phyloP scores from a whole-genome alignment of 2,113 vertebrate genomes.

The Taxidea taxus region DNA sequence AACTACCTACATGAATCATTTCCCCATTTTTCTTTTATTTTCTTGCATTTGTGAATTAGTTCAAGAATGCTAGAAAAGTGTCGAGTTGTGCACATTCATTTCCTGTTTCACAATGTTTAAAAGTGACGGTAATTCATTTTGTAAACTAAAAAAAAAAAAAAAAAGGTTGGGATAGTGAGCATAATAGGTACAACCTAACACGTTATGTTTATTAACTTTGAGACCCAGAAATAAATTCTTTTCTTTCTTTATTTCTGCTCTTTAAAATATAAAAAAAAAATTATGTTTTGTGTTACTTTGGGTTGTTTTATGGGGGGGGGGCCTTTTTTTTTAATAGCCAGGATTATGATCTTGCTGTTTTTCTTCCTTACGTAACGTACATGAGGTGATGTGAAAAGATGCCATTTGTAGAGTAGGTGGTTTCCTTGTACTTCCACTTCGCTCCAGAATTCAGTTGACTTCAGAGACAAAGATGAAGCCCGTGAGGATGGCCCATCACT shows the following conservation, averaged over 20 bases:
- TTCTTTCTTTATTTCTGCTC: conserved; percentile 72
- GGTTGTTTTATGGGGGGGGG: conserved; percentile 58
- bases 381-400: conserved; percentile 82
- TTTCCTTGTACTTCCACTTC: background rate
- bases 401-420: background rate
- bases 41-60: conserved; percentile 93
- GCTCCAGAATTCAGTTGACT: background rate
- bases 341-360: conserved; percentile 67
- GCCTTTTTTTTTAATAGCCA: conserved; percentile 56
- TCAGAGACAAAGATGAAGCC: background rate
- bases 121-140: conserved; percentile 89
- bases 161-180: conserved; percentile 87
- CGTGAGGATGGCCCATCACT: fast-evolving
- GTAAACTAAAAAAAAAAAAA: conserved; percentile 84
- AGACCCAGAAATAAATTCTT: conserved; percentile 82
- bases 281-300: conserved; percentile 58
- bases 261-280: conserved; percentile 60
- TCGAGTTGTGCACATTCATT: conserved; percentile 93
- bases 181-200: conserved; percentile 86
- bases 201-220: conserved; percentile 83
- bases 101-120: conserved; percentile 86
- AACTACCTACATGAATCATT: conserved; percentile 84
- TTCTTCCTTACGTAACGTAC: conserved; percentile 54
- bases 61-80: conserved; percentile 93
- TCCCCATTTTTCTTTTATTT: conserved; percentile 76